A percentile compares a stretch with the other conserved stretches of the same genome.
Conservation (phyloP, 2,113 vertebrate species). For the Apteryx mantelli region DNA sequence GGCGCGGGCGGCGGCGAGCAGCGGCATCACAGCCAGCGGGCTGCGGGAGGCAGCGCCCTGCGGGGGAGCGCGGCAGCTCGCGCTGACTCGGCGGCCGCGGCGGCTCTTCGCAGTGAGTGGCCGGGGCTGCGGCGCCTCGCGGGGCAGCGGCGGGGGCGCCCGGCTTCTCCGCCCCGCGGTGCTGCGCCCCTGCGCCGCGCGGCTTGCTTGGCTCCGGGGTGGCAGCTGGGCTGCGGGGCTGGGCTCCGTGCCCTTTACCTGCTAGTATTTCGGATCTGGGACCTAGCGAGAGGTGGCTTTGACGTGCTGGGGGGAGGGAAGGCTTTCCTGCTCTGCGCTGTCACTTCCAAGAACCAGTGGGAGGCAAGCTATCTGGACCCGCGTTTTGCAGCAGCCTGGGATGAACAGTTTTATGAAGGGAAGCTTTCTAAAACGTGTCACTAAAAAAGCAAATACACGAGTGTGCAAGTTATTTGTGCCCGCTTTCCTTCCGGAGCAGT, state of each 20-base stretch:
- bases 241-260: not conserved
- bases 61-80: not conserved
- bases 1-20: constrained; percentile 38
- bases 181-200: too few relatives aligned
- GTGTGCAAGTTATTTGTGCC: not conserved
- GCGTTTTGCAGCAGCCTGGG: not conserved
- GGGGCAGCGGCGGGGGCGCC: not conserved
- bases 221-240: too few relatives aligned
- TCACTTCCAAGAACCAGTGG: not conserved
- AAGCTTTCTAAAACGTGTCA: not conserved
- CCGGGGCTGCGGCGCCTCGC: too few relatives aligned
- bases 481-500: fast-evolving
- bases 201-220: not conserved
- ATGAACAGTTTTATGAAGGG: not conserved
- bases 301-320: not conserved
- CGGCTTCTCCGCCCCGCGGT: not conserved
- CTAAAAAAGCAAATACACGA: not conserved
- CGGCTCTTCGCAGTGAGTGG: too few relatives aligned
- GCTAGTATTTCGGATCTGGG: not conserved
- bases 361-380: not conserved
- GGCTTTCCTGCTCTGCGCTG: not conserved
- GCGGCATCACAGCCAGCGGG: constrained; percentile 43
- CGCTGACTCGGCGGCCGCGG: too few relatives aligned
- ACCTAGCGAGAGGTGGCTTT: not conserved
- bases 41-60: not conserved